Conservation (phyloP, 2,888 invertebrate genomes). For the Cheilosia impressa region DNA sequence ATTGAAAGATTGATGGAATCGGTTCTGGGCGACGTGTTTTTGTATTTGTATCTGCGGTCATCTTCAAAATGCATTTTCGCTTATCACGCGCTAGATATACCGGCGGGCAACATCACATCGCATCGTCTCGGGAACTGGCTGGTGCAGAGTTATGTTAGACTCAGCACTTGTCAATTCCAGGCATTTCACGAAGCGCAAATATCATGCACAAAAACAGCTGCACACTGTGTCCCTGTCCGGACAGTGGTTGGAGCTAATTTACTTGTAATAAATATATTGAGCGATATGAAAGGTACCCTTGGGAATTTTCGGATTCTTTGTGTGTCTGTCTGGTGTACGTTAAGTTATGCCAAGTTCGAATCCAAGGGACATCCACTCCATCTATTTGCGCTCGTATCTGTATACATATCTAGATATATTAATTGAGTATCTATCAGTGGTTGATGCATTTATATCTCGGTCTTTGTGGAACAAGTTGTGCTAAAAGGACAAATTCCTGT, state of each 20-base stretch:
- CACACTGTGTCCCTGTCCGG: constrained; percentile 6
- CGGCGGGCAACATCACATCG: constrained; percentile 37
- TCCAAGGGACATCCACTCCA: constrained; percentile 16
- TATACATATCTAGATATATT: constrained; percentile 62
- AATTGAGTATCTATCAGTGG: constrained; percentile 69
- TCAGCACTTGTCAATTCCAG: constrained; percentile 69
- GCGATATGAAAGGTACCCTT: constrained; percentile 75
- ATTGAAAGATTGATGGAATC: constrained; percentile 73
- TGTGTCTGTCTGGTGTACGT: constrained; percentile 40
- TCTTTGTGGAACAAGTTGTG: constrained; percentile 56
- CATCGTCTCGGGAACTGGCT: constrained; percentile 13
- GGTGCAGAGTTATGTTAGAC: constrained; percentile 52
- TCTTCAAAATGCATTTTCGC: constrained; percentile 48
- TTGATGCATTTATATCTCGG: constrained; percentile 62
- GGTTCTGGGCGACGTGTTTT: constrained; percentile 53
- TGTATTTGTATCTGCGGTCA: constrained; percentile 4
- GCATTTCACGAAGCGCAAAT: constrained; percentile 41
- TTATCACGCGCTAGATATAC: constrained; percentile 48
- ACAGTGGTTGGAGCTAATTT: constrained; percentile 69
- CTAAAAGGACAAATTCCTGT: constrained; percentile 68
- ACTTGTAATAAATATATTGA: constrained; percentile 77
- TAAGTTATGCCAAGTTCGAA: constrained; percentile 43
- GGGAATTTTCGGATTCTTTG: constrained; percentile 60
- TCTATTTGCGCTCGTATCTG: constrained; percentile 46
- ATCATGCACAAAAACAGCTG: constrained; percentile 36